Evolutionary conservation across 2,113 vertebrate genomes (phyloP), one percentile per base, ranked within the genome.

Genomic region (Tetraodon nigroviridis): DNA sequence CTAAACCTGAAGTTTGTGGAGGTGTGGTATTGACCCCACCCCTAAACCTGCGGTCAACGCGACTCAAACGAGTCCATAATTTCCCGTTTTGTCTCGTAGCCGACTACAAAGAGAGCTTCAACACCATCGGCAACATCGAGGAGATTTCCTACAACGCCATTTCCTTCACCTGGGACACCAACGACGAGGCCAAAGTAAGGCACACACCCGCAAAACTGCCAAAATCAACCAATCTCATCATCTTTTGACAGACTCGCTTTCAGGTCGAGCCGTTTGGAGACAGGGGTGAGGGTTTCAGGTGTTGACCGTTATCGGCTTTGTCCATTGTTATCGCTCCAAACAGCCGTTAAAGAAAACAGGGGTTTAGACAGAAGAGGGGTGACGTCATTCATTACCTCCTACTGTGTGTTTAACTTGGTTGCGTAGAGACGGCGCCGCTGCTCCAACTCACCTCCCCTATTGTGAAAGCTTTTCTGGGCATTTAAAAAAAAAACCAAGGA

Each of bases 51-150:
- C n/a, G n/a, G n/a, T n/a, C n/a, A n/a, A n/a, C n/a, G n/a, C n/a
- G n/a, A n/a, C n/a, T n/a, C n/a, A n/a, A n/a, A n/a, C 21, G 5
- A 7, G 17, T 29, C 4, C 7, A 32, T 44, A 45, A 64, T 37
- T 15, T 49, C 3, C 40, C 32, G 17, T 42, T 60, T 52, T 15
- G 32, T 46, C 19, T 64, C 37, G 54, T 78, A 99, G 97, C 97
- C 29, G 97, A 99, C 85, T 99, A 99, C 81, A 99, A 99, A 82
- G 97, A 98, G 84, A 99, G 97, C 88, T 99, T 99, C 88, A 98
- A 99, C 73, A 99, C 97, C 47, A 99, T 99, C 66, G 94, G 92
- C 62, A 99, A 97, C 90, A 99, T 99, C 0, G 97, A 99, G 74
- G 97, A 99, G 91, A 98, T 99, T 0, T 94, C 97, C 0, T 99